Conservation (phyloP, 2,113 vertebrate genomes). For the Vireo altiloquus region DNA sequence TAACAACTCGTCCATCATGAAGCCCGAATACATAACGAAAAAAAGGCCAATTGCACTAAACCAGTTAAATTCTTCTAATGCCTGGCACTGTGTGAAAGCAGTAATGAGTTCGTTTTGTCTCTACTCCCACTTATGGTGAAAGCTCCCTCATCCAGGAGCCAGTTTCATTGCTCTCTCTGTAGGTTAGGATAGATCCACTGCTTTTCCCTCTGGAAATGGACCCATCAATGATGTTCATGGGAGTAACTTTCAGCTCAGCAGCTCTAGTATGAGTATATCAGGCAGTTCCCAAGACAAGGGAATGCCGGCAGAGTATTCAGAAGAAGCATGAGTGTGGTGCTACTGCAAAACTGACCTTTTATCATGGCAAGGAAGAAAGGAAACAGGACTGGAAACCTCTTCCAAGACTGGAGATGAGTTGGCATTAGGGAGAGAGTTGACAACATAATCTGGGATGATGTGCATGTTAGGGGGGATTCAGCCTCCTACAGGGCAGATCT, state of each 20-base stretch:
- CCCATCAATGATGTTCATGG: background rate
- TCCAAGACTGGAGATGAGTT: background rate
- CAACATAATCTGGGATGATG: background rate
- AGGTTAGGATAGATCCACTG: background rate
- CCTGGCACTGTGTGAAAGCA: background rate
- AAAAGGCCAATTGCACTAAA: slow-evolving; percentile 18
- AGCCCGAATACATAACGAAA: background rate
- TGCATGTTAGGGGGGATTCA: background rate
- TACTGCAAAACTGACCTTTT: background rate
- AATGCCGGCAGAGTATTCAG: background rate
- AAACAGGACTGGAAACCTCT: background rate
- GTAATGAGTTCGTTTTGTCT: slow-evolving; percentile 26
- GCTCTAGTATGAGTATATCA: background rate
- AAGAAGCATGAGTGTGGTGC: background rate
- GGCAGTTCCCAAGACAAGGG: background rate
- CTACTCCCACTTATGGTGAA: background rate
- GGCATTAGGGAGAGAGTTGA: background rate
- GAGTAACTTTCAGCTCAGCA: background rate
- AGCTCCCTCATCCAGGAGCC: background rate
- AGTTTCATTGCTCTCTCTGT: background rate
- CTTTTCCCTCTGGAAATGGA: slow-evolving; percentile 9
- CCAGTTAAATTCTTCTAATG: slow-evolving; percentile 35
- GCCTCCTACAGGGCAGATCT: background rate
- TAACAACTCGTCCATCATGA: slow-evolving; percentile 30
- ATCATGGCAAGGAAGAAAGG: background rate